Evolutionary conservation across 2,888 invertebrate species (phyloP), one percentile per base, ranked within the genome.

Genomic region (Cordilura impudica): DNA sequence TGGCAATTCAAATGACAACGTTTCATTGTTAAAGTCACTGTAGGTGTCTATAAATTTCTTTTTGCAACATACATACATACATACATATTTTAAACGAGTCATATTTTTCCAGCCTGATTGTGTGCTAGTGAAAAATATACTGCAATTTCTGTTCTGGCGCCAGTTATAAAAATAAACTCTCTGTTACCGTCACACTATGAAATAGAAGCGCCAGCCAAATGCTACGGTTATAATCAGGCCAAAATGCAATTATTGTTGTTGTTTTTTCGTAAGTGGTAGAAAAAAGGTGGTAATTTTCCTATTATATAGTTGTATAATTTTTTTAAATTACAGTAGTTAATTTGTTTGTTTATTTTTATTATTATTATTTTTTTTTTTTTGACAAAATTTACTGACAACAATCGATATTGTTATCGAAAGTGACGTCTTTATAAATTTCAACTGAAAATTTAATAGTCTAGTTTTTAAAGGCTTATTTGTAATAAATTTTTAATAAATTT

Each of bases 81-180:
- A n/a, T n/a, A n/a, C n/a, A n/a, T 21, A 26, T 69, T 69, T 43
- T 8, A 29, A 75, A 63, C 47, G 61, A 61, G 49, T 63, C 53
- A 75, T 69, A 63, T 19, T 63, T 69, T 75, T 75, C 69, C 56
- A 75, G 69, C 69, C 75, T 69, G 75, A 63, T 69, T 75, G 69
- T 63, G 69, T 69, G 31, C 35, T 39, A 10, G 23, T 39, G 29
- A 26, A 51, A 51, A 51, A 23, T 6, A 56, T 69, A 75, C 75
- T 75, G 75, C 75, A 75, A 75, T 75, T 75, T 54, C 56, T 75
- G 49, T 63, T 49, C 53, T 75, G 79, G 79, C 79, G 79, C 79
- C 79, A 79, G 79, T 58, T 75, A 67, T 75, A 79, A 75, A 72
- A 79, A 79, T 79, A 75, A 79, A 79, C 71, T 79, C 75, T 75